A percentile compares a stretch with the other conserved stretches of the same genome.
phyloP scores from a whole-genome alignment of 2,797 vertebrate species.

The Hydrolagus colliei region DNA sequence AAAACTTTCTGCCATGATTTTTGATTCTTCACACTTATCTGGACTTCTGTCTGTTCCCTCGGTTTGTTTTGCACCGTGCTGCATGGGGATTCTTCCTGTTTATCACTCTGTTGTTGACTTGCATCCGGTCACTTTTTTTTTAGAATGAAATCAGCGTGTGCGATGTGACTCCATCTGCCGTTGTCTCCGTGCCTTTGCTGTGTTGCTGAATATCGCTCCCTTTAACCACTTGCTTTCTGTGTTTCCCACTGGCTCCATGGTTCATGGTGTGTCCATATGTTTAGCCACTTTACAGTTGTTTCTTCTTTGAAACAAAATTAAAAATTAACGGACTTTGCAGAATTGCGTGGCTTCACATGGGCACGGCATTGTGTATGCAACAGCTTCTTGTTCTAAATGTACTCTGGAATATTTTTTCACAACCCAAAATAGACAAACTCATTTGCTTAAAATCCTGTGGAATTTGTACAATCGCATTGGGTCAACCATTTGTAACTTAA shows the following conservation, averaged over 20 bases:
- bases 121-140: not conserved
- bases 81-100: conserved; percentile 63
- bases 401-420: conserved; percentile 64
- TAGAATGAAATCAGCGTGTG: not conserved
- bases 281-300: conserved; percentile 48
- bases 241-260: conserved; percentile 51
- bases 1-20: conserved; percentile 51
- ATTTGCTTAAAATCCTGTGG: not conserved
- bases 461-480: not conserved
- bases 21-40: conserved; percentile 52
- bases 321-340: conserved; percentile 54
- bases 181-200: not conserved
- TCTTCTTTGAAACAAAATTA: conserved; percentile 43
- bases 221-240: conserved; percentile 7
- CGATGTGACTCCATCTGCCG: too few species aligned
- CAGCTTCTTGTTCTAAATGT: conserved; percentile 77
- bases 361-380: conserved; percentile 65
- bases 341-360: conserved; percentile 51
- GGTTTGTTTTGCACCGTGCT: conserved; percentile 58
- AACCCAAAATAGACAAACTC: not conserved
- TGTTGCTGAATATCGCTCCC: not conserved
- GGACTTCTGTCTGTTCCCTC: conserved; percentile 40
- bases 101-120: conserved; percentile 31
- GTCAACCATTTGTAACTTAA: not conserved
- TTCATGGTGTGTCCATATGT: conserved; percentile 63